These are phyloP conservation scores for Gymnoscopelus microlampas DNA, from an alignment of 2,797 vertebrate genomes.

Conservation along the genomic window DNA sequence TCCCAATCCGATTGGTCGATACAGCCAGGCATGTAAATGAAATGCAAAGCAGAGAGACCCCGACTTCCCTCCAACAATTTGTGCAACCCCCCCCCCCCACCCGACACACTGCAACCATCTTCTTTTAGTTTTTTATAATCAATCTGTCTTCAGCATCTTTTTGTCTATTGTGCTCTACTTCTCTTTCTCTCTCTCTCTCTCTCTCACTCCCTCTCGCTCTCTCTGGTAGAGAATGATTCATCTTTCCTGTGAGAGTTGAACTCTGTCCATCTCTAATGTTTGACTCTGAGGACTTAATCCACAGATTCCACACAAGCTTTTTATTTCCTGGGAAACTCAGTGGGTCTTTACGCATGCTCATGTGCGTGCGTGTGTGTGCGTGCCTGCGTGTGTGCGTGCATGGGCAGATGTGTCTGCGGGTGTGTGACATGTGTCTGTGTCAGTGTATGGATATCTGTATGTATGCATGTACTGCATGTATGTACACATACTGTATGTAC, in stretches of 20 bases:
- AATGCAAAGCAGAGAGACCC: slow-evolving; percentile 86
- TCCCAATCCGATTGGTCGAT: slow-evolving; percentile 88
- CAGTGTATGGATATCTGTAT: background rate
- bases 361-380: slow-evolving; percentile 2
- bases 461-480: background rate
- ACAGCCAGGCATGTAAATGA: slow-evolving; percentile 92
- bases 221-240: slow-evolving; percentile 63
- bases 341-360: slow-evolving; percentile 57
- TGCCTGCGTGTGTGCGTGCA: slow-evolving; percentile 10
- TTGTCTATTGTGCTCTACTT: no score
- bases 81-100: slow-evolving; percentile 55
- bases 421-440: slow-evolving; percentile 14
- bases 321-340: slow-evolving; percentile 69
- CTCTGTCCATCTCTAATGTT: slow-evolving; percentile 75
- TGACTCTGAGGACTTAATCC: slow-evolving; percentile 68
- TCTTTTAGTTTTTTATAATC: background rate
- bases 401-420: background rate
- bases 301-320: slow-evolving; percentile 34
- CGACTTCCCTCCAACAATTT: slow-evolving; percentile 76
- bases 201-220: slow-evolving; percentile 2
- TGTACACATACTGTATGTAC: background rate
- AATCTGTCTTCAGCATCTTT: background rate
- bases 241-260: slow-evolving; percentile 71
- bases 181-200: background rate
- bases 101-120: slow-evolving; percentile 10